A percentile compares a stretch with the other conserved stretches of the same genome.
These are phyloP conservation scores for Molanna angustata DNA, from an alignment of 2,888 invertebrate genomes.

Conservation along the genomic window DNA sequence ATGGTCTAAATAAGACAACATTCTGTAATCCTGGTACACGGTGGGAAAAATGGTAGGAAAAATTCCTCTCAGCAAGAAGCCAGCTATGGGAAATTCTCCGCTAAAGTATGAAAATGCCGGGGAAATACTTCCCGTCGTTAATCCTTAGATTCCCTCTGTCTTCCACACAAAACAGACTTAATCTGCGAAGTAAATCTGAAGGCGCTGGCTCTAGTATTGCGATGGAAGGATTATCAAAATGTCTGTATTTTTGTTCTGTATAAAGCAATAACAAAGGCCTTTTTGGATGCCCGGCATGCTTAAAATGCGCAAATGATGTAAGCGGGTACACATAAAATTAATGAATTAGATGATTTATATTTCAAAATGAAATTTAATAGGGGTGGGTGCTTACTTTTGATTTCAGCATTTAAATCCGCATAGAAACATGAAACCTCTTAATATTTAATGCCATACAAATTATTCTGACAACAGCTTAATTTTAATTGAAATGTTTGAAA, in stretches of 20 bases:
- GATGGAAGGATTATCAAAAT: not conserved
- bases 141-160: conserved; percentile 20
- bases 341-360: no score
- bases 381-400: no score
- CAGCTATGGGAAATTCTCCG: conserved; percentile 13
- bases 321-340: no score
- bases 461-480: no score
- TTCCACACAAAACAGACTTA: conserved; percentile 20
- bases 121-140: conserved; percentile 11
- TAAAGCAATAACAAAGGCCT: not conserved
- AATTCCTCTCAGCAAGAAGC: not conserved
- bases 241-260: not conserved
- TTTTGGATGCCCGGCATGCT: no score
- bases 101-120: not conserved
- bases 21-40: not conserved
- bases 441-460: no score
- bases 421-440: no score
- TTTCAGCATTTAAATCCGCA: no score
- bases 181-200: conserved; percentile 26
- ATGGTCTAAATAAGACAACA: not conserved
- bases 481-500: no score
- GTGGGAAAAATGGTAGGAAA: not conserved
- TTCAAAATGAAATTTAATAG: no score
- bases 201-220: conserved; percentile 3
- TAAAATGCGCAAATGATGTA: no score